Conservation (phyloP, 2,888 invertebrate genomes). For the Branchellion lobata region DNA sequence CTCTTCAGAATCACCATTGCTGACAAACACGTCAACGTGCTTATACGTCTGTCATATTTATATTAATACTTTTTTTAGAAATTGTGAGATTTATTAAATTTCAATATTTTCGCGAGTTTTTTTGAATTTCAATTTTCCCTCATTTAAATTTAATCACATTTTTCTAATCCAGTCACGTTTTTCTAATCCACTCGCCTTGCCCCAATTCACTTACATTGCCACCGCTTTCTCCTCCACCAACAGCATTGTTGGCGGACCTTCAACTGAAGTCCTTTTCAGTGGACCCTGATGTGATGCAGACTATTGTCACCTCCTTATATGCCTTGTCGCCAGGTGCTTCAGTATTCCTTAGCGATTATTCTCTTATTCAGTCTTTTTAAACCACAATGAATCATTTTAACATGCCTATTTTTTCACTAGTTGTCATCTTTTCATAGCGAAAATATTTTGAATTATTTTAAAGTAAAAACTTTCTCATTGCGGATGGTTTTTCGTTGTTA, state of each 20-base stretch:
- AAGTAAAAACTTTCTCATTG: no score
- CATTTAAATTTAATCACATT: not conserved
- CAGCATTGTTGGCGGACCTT: constrained; percentile 5
- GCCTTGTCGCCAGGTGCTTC: not conserved
- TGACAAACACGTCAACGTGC: not conserved
- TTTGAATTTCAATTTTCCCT: not conserved
- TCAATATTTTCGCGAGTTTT: not conserved
- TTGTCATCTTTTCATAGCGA: not conserved
- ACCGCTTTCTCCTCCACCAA: no score
- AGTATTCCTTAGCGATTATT: no score
- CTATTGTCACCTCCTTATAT: not conserved
- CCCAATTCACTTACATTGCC: no score
- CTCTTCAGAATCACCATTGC: not conserved
- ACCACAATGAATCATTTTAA: not conserved
- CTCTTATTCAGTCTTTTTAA: not conserved
- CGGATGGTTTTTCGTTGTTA: no score
- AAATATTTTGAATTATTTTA: not conserved
- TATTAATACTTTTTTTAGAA: not conserved
- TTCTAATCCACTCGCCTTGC: no score
- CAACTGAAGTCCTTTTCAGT: constrained; percentile 4
- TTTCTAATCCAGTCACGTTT: no score
- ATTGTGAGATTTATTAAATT: not conserved
- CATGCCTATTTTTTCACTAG: no score
- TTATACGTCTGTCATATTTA: not conserved
- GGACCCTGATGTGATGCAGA: constrained; percentile 4